Conservation (phyloP, 2,888 invertebrate genomes). For the Aradus depressus region DNA sequence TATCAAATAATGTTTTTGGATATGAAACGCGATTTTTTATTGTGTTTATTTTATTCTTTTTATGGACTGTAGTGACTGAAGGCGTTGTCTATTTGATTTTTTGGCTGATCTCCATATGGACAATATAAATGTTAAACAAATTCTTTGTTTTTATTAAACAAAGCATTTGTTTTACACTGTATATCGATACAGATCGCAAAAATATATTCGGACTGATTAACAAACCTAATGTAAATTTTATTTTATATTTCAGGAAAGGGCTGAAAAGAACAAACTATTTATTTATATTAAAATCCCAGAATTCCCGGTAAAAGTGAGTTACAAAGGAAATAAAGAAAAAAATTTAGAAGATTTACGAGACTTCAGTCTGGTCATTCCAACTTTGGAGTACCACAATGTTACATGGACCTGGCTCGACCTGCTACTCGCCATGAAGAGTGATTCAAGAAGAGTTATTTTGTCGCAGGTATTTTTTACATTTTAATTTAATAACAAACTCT, state of each 20-base stretch:
- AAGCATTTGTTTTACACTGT: no score
- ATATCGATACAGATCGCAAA: no score
- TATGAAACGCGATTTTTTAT: no score
- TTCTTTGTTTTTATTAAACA: no score
- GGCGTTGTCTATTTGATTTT: no score
- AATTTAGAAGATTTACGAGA: conserved; percentile 93
- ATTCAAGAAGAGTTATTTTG: conserved; percentile 74
- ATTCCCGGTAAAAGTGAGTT: conserved; percentile 85
- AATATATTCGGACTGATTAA: no score
- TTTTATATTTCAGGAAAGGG: conserved; percentile 61
- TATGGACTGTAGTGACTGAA: no score
- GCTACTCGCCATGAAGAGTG: conserved; percentile 86
- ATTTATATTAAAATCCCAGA: conserved; percentile 98
- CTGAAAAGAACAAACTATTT: conserved; percentile 96
- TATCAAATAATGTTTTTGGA: no score
- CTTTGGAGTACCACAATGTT: conserved; percentile 95
- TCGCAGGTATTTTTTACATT: conserved; percentile 69
- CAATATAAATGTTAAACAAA: no score
- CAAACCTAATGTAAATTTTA: not conserved
- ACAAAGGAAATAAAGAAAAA: conserved; percentile 97
- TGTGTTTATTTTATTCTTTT: no score
- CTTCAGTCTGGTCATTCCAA: conserved; percentile 86
- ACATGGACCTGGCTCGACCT: conserved; percentile 99
- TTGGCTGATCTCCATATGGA: no score
- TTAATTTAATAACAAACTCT: no score